Percentiles rank a stretch among this genome's conserved stretches.
phyloP scores from a whole-genome alignment of 2,797 vertebrate species.

The Microcaecilia unicolor region DNA sequence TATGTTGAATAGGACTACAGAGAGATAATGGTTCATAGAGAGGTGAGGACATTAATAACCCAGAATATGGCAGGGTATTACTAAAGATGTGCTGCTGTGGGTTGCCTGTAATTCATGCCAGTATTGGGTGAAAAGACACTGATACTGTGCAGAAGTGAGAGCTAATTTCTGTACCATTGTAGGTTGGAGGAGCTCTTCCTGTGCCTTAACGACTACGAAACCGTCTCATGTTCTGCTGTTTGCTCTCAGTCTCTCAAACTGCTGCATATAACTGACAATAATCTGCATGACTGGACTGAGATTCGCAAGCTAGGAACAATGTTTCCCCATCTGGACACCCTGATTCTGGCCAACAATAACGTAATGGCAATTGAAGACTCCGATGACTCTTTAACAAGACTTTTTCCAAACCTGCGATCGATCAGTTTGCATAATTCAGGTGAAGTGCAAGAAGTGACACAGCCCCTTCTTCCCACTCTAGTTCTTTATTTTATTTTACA shows the following conservation, averaged over 20 bases:
- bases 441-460: conserved; percentile 40
- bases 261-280: conserved; percentile 95
- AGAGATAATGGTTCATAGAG: too few species aligned
- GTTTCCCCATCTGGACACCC: conserved; percentile 78
- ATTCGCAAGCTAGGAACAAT: conserved; percentile 85
- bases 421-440: conserved; percentile 96
- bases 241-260: conserved; percentile 82
- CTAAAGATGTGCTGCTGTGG: too few species aligned
- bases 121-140: too few species aligned
- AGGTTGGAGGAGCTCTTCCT: conserved; percentile 95
- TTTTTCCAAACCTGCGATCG: conserved; percentile 83
- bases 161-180: too few species aligned
- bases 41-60: too few species aligned
- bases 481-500: too few species aligned
- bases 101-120: too few species aligned
- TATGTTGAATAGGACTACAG: too few species aligned
- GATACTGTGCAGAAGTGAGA: too few species aligned
- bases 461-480: background rate
- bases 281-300: conserved; percentile 84
- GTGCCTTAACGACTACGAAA: conserved; percentile 87
- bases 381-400: conserved; percentile 63
- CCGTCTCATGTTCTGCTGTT: conserved; percentile 69
- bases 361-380: conserved; percentile 73
- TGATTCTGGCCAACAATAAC: conserved; percentile 88
- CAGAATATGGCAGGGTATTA: too few species aligned